Evolutionary conservation across 2,888 invertebrate genomes (phyloP).

Genomic region (Aproaerema taeniolella): DNA sequence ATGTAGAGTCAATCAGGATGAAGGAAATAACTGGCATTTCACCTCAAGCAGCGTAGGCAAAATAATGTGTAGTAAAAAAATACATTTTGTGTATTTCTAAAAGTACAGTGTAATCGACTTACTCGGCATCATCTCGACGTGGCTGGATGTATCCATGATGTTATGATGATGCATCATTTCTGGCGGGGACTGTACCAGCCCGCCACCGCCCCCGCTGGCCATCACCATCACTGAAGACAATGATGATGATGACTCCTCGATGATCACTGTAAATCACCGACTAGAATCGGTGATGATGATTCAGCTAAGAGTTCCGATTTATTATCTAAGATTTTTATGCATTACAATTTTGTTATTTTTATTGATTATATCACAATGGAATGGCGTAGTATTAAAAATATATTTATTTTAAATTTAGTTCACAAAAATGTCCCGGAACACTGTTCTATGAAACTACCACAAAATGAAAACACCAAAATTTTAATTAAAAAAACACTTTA

Average conservation of each 20-base stretch:
- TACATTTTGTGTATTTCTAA: no score
- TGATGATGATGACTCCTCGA: slow-evolving; percentile 20
- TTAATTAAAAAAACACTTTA: slow-evolving; percentile 29
- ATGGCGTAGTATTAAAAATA: slow-evolving; percentile 4
- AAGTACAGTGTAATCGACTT: no score
- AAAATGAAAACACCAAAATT: slow-evolving; percentile 41
- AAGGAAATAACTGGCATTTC: no score
- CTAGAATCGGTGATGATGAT: background rate
- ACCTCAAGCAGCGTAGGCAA: no score
- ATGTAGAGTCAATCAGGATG: no score
- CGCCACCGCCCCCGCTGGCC: slow-evolving; percentile 71
- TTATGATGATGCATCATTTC: slow-evolving; percentile 72
- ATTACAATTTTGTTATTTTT: background rate
- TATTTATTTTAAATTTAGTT: slow-evolving; percentile 7
- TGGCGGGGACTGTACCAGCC: slow-evolving; percentile 75
- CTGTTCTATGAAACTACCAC: slow-evolving; percentile 32
- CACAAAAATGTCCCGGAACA: no score
- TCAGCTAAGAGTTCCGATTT: background rate
- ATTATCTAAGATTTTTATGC: background rate
- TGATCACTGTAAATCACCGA: slow-evolving; percentile 5
- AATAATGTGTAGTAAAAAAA: no score
- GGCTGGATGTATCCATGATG: slow-evolving; percentile 71
- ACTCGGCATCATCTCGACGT: slow-evolving; percentile 74
- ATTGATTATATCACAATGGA: background rate
- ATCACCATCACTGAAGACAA: slow-evolving; percentile 67